Base-by-base conservation (phyloP, 2,888 invertebrate genomes). In the Amorpha juglandis region DNA sequence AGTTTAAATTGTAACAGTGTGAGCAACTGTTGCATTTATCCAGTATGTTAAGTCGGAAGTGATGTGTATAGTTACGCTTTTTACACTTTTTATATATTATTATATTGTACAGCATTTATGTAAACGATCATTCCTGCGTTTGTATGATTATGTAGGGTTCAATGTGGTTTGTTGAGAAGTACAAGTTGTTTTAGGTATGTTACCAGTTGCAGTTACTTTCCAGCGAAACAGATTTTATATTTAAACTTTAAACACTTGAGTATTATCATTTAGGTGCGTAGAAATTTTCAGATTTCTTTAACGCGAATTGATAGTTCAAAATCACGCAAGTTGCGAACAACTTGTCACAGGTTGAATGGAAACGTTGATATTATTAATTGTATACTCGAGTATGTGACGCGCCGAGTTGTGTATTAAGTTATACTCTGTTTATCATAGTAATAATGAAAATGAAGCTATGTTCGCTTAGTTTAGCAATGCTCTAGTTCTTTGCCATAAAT, bases 401-500 rank as follows among this genome's bases (percentile, higher is more conserved):
- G 74, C 75, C 71, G 74, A 70, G 70, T 72, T 70, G 74, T 75
- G 70, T 78, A 76, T 76, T 63, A 79, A 75, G 76, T 80, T 79
- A 70, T 77, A 78, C 71, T 73, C 75, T 84, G 77, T 87, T 82
- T 84, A 86, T 86, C 81, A 71, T 66, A 66, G 66, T 62, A 52
- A 16, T 66, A 66, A 66, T 53, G 12, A 80, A 89, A 90, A 89
- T 84, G 90, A 92, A 88, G 92, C 92, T 92, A 91, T 91, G 89
- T 87, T 87, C 88, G 91, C 92, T 91, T 90, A 89, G 89, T 90
- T 55, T 87, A 91, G 91, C 91, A 88, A 89, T 58, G 83, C 89
- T 90, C 86, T 91, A 91, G 90, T 91, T 90, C 87, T 93, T 91
- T 93, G 93, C 93, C 94, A 94, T 94, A 94, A 82, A 92, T 90